Conservation (phyloP, 2,797 vertebrate genomes). For the Anabas testudineus region DNA sequence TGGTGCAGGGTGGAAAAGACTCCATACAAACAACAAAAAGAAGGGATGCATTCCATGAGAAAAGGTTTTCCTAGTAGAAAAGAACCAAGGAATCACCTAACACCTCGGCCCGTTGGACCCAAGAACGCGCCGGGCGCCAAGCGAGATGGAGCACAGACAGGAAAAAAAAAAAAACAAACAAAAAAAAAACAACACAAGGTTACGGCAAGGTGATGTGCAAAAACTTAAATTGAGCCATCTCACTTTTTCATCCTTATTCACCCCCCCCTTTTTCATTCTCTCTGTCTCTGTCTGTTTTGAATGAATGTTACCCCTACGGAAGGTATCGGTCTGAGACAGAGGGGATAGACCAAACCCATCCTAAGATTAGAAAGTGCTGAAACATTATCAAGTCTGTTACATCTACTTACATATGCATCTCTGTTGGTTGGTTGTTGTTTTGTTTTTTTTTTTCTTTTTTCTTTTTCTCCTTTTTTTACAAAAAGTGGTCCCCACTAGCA, state of each 20-base stretch:
- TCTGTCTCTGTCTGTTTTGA: slow-evolving; percentile 75
- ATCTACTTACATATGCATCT: slow-evolving; percentile 87
- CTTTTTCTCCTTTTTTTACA: slow-evolving; percentile 54
- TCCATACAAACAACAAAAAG: slow-evolving; percentile 74
- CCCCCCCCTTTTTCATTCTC: slow-evolving; percentile 44
- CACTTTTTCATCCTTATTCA: slow-evolving; percentile 58
- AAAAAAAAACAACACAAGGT: no score
- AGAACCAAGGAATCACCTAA: slow-evolving; percentile 78
- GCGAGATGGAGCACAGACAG: slow-evolving; percentile 76
- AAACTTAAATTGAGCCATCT: slow-evolving; percentile 73
- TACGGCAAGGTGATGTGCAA: slow-evolving; percentile 79
- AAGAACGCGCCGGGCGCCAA: slow-evolving; percentile 81
- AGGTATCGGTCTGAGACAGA: slow-evolving; percentile 70
- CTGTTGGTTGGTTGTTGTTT: slow-evolving; percentile 71
- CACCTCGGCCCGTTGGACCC: slow-evolving; percentile 85
- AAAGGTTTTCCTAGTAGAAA: slow-evolving; percentile 77
- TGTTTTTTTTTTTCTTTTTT: slow-evolving; percentile 32
- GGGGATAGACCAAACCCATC: slow-evolving; percentile 70
- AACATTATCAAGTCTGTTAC: slow-evolving; percentile 87
- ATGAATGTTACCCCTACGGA: slow-evolving; percentile 79
- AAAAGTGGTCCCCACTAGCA: slow-evolving; percentile 87
- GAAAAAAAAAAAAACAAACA: no score
- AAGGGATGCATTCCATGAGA: slow-evolving; percentile 89
- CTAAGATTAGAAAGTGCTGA: slow-evolving; percentile 88
- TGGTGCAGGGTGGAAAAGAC: slow-evolving; percentile 43